Evolutionary conservation across 2,113 vertebrate genomes (phyloP).

Genomic region (Empidonax alnorum): DNA sequence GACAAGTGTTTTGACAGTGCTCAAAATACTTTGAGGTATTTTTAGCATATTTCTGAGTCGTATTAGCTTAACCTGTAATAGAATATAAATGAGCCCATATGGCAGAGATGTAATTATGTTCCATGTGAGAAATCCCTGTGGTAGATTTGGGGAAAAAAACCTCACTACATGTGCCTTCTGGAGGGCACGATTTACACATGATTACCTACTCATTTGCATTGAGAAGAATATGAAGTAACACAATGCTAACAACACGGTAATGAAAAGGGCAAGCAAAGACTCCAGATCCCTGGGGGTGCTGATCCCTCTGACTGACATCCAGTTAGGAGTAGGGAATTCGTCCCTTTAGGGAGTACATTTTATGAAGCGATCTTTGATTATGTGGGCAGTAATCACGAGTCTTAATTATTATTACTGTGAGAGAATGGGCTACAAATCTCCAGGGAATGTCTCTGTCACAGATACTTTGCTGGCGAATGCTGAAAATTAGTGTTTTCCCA

Average conservation of each 20-base stretch:
- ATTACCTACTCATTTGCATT: constrained; percentile 80
- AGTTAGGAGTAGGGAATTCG: constrained; percentile 69
- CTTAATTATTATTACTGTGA: constrained; percentile 85
- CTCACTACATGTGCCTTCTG: constrained; percentile 77
- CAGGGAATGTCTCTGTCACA: constrained; percentile 75
- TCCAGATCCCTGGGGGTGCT: constrained; percentile 72
- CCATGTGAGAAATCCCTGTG: constrained; percentile 79
- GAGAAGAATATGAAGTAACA: constrained; percentile 75
- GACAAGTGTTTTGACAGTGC: constrained; percentile 77
- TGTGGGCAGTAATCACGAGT: constrained; percentile 81
- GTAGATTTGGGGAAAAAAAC: constrained; percentile 68
- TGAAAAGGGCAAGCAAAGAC: constrained; percentile 77
- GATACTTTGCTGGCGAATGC: constrained; percentile 63
- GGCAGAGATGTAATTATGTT: constrained; percentile 83
- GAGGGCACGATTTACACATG: constrained; percentile 81
- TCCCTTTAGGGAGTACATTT: constrained; percentile 72
- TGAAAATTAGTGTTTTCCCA: constrained; percentile 78
- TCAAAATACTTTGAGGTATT: constrained; percentile 80
- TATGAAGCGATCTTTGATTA: constrained; percentile 83
- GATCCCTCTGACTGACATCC: constrained; percentile 80
- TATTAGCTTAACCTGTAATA: constrained; percentile 87
- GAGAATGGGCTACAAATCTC: constrained; percentile 79
- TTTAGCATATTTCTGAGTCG: constrained; percentile 79
- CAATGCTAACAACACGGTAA: constrained; percentile 74
- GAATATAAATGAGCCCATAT: constrained; percentile 87